A percentile compares a stretch with the other conserved stretches of the same genome.
These are phyloP conservation scores for Anguilla pacifica DNA, from an alignment of 2,797 vertebrate genomes.

Conservation along the genomic window DNA sequence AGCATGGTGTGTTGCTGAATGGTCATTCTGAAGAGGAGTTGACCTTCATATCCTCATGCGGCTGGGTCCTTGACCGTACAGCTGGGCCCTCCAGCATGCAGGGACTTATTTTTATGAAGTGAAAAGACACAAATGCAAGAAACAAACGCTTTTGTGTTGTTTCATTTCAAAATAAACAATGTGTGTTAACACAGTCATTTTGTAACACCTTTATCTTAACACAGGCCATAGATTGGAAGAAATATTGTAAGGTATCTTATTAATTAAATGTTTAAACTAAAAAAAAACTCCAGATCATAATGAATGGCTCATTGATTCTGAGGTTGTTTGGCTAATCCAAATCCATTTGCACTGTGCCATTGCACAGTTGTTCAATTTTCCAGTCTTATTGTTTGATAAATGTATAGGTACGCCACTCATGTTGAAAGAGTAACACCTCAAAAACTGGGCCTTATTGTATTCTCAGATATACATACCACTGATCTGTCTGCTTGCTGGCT, in stretches of 20 bases:
- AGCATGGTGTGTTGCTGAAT: background rate
- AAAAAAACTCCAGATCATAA: background rate
- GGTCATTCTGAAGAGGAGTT: background rate
- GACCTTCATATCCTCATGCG: background rate
- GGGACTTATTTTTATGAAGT: background rate
- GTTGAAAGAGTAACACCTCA: background rate
- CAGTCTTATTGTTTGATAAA: background rate
- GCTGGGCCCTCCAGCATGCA: background rate
- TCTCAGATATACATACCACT: background rate
- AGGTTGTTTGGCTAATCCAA: background rate
- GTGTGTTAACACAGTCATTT: too few species aligned
- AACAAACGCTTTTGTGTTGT: background rate
- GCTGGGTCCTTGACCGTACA: background rate
- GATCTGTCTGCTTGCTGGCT: background rate
- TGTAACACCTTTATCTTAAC: too few species aligned
- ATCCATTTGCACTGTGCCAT: background rate
- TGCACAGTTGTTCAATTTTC: background rate
- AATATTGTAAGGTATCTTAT: background rate
- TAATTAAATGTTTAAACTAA: background rate
- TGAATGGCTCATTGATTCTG: background rate
- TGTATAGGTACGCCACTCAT: background rate
- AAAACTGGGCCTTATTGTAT: background rate
- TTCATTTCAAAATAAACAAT: too few species aligned
- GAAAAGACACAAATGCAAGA: background rate
- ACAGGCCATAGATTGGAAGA: background rate